Evolutionary conservation across 1,140 invertebrate genomes (phyloP).

Genomic region (Magallana ariakensis): DNA sequence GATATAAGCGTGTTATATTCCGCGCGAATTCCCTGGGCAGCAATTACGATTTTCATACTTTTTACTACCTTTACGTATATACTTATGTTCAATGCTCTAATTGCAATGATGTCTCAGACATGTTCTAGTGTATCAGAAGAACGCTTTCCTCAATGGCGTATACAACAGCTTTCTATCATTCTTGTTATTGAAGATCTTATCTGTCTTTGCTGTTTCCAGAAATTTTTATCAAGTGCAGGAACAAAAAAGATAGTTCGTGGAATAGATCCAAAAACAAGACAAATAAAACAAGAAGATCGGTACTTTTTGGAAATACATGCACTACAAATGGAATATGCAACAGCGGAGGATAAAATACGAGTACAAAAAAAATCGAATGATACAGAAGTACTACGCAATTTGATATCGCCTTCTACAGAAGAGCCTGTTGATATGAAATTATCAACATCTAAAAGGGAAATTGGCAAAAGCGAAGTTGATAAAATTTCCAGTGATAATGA

Average conservation of each 20-base stretch:
- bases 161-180: conserved; percentile 66
- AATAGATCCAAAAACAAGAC: conserved; percentile 48
- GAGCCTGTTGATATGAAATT: too few relatives aligned
- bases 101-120: conserved; percentile 73
- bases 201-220: conserved; percentile 33
- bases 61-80: conserved; percentile 69
- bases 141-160: conserved; percentile 64
- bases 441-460: too few relatives aligned
- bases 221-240: not conserved
- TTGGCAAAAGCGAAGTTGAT: too few relatives aligned
- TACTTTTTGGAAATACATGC: conserved; percentile 54
- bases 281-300: conserved; percentile 33
- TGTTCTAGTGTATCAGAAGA: conserved; percentile 63
- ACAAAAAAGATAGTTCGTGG: conserved; percentile 11
- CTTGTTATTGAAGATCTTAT: conserved; percentile 68
- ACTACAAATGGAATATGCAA: conserved; percentile 43
- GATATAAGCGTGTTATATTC: conserved; percentile 63
- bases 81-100: conserved; percentile 69
- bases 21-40: conserved; percentile 59
- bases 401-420: too few relatives aligned
- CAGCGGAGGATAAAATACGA: conserved; percentile 49
- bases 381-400: too few relatives aligned
- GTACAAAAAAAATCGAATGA: conserved; percentile 37
- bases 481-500: too few relatives aligned
- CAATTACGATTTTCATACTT: conserved; percentile 60